Evolutionary conservation across 1,140 invertebrate genomes (phyloP), one percentile per base, ranked within the genome.

Genomic region (Caenorhabditis briggsae): DNA sequence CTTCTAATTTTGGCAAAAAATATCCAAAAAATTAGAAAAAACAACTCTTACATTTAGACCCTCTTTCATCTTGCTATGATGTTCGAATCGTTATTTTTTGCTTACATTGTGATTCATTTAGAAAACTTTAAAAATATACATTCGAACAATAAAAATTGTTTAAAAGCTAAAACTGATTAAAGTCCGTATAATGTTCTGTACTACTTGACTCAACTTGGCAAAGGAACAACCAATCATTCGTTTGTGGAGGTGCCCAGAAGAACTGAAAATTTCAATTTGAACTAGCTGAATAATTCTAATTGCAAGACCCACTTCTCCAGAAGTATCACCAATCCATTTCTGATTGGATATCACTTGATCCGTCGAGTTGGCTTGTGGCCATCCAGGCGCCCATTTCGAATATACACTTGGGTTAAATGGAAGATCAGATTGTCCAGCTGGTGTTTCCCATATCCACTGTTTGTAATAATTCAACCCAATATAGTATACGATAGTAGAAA

Each of bases 201-300:
- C 70, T 78, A n/a, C 70, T 78, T 11, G 70, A 12, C 50, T 53
- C 33, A 78, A 53, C 70, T 78, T 78, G 70, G 23, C 70, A 78
- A 7, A 78, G n/a, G 20, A 78, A 53, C 2, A 23, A 12, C 16
- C 16, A 78, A 78, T 78, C 70, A 50, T n/a, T 9, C 20, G 46
- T 50, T n/a, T 78, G 70, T 25, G 70, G 70, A 20, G 70, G 70
- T 12, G 70, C 70, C 70, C 70, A 78, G 14, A 50, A 12, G 70
- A 9, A 78, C 70, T 78, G 70, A 43, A 78, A 50, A 6, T 33
- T 12, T 58, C 50, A 53, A 53, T 12, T 12, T n/a, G 1, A 58
- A 18, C 1, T n/a, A 58, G 7, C n/a, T 14, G 18, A n/a, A 16
- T 18, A 14, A n/a, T n/a, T 58, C n/a, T n/a, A 16, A n/a, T 0